Evolutionary conservation across 2,797 vertebrate species (phyloP).

Genomic region (Nyctalus aviator): DNA sequence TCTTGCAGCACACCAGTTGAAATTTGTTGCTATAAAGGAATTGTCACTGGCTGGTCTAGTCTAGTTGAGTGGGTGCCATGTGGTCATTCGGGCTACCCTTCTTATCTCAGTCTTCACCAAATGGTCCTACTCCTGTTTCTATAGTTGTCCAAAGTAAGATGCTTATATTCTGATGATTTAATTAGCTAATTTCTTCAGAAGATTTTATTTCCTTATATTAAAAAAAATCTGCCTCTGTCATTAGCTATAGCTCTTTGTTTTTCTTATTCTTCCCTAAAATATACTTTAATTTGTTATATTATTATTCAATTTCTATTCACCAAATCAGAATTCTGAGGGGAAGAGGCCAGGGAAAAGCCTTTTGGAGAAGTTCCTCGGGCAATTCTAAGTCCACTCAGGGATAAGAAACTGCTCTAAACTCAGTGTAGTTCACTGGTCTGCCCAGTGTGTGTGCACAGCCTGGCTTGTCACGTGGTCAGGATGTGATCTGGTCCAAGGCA

Average conservation of each 20-base stretch:
- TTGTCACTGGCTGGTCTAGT: background rate
- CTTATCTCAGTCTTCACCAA: background rate
- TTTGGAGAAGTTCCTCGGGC: background rate
- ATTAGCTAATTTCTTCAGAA: background rate
- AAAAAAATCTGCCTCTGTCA: background rate
- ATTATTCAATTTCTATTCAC: background rate
- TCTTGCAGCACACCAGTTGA: background rate
- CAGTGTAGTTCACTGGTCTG: background rate
- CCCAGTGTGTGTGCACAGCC: rapidly evolving
- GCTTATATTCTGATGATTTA: background rate
- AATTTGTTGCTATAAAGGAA: background rate
- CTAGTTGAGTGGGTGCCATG: background rate
- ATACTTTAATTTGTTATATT: background rate
- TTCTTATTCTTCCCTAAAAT: slow-evolving; percentile 27
- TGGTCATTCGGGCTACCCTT: background rate
- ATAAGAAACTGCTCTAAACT: background rate
- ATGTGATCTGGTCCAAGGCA: background rate
- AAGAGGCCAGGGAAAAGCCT: background rate
- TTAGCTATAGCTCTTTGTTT: background rate
- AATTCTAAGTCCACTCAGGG: background rate
- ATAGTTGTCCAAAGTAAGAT: background rate
- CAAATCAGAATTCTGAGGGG: background rate
- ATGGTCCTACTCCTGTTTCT: background rate
- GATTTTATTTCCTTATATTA: slow-evolving; percentile 15
- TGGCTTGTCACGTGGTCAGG: background rate